A percentile compares a stretch with the other conserved stretches of the same genome.
These are phyloP conservation scores for Dione juno DNA, from an alignment of 2,888 invertebrate genomes.

Conservation along the genomic window DNA sequence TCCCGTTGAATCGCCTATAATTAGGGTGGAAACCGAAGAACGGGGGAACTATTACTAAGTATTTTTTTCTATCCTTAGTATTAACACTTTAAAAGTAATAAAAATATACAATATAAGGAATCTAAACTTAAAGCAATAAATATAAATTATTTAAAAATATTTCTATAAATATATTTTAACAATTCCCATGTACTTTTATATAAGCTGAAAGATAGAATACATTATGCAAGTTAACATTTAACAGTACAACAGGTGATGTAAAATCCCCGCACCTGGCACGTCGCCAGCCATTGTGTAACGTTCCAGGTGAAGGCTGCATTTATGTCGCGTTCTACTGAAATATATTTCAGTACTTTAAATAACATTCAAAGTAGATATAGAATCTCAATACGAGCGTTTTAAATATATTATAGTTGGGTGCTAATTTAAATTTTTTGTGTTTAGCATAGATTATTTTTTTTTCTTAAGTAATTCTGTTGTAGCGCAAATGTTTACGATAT, in stretches of 20 bases:
- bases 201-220: constrained; percentile 4
- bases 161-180: neutral
- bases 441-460: no score
- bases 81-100: neutral
- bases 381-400: neutral
- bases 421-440: neutral
- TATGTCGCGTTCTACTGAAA: constrained; percentile 28
- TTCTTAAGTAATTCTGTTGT: no score
- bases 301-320: constrained; percentile 44
- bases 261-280: constrained; percentile 39
- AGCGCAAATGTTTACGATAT: no score
- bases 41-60: no score
- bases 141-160: constrained; percentile 2
- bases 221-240: constrained; percentile 22
- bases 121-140: neutral
- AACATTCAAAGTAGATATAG: constrained; percentile 14
- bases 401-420: neutral
- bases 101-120: neutral
- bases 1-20: no score
- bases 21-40: no score
- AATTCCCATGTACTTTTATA: constrained; percentile 15
- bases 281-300: constrained; percentile 44
- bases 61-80: no score
- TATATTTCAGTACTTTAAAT: constrained; percentile 26
- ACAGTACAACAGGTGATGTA: constrained; percentile 39